These are phyloP conservation scores for Tuta absoluta DNA, from an alignment of 2,888 invertebrate species.

Conservation along the genomic window DNA sequence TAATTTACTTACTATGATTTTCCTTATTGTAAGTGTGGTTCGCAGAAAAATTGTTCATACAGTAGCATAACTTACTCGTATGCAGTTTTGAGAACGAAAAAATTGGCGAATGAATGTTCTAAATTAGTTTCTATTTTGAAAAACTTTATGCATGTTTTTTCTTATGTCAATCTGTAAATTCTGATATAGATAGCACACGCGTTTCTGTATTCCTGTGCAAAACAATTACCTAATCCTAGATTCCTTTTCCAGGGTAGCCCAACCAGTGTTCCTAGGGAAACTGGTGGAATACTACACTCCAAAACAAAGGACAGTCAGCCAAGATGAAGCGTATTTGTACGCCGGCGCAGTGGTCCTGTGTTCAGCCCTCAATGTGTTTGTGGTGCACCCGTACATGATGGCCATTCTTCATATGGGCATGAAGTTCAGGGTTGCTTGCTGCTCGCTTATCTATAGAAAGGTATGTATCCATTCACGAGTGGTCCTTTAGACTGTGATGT, in stretches of 20 bases:
- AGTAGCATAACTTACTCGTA: background rate
- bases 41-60: background rate
- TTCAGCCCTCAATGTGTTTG: constrained; percentile 87
- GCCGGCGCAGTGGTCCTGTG: constrained; percentile 87
- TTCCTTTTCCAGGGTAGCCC: constrained; percentile 76
- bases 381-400: constrained; percentile 95
- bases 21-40: background rate
- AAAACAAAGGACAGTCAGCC: constrained; percentile 49
- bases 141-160: no score
- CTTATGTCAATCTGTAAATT: no score
- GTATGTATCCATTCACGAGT: constrained; percentile 42
- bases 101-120: no score
- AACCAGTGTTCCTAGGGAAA: constrained; percentile 84
- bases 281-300: constrained; percentile 83
- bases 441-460: constrained; percentile 92
- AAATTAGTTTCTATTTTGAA: no score
- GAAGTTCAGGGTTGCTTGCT: constrained; percentile 90
- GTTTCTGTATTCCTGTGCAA: background rate
- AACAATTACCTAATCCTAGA: constrained; percentile 5
- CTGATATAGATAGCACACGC: background rate
- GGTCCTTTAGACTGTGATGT: background rate
- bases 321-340: constrained; percentile 86
- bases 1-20: no score
- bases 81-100: background rate
- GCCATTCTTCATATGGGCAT: constrained; percentile 90